Percentiles rank a stretch among this genome's conserved stretches.
phyloP scores from a whole-genome alignment of 1,140 invertebrate genomes.

The Adoxophyes honmai region DNA sequence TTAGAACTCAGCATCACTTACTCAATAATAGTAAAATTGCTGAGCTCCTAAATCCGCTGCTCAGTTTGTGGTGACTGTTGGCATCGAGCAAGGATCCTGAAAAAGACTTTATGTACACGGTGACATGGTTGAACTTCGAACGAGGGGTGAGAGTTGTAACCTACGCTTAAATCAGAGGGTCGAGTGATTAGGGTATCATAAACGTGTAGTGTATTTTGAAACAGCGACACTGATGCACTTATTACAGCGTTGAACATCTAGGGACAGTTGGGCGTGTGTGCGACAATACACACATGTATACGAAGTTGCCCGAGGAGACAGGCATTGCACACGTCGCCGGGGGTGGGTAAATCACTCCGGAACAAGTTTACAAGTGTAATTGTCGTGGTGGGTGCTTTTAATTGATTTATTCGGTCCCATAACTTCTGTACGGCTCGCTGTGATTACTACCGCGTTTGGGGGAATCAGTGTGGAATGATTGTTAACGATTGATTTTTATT shows the following conservation, averaged over 20 bases:
- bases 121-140: neutral
- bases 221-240: constrained; percentile 40
- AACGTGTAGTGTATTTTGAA: constrained; percentile 45
- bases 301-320: too few species aligned
- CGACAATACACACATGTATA: constrained; percentile 9
- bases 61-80: constrained; percentile 27
- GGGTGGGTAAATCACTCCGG: constrained; percentile 33
- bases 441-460: constrained; percentile 29
- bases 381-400: constrained; percentile 46
- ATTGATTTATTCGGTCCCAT: constrained; percentile 47
- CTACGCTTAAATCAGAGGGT: constrained; percentile 41
- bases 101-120: too few species aligned
- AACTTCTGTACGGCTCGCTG: constrained; percentile 16
- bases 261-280: constrained; percentile 25
- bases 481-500: constrained; percentile 32
- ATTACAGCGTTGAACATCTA: constrained; percentile 28
- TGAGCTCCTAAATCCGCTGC: constrained; percentile 29
- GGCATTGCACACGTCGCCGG: constrained; percentile 18
- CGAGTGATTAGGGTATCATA: constrained; percentile 49
- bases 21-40: constrained; percentile 42
- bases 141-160: neutral
- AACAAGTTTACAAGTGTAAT: constrained; percentile 54
- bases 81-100: too few species aligned
- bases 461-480: constrained; percentile 20
- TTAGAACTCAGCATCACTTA: constrained; percentile 39